Conservation (phyloP, 2,113 vertebrate genomes). For the Oenanthe oenanthe region DNA sequence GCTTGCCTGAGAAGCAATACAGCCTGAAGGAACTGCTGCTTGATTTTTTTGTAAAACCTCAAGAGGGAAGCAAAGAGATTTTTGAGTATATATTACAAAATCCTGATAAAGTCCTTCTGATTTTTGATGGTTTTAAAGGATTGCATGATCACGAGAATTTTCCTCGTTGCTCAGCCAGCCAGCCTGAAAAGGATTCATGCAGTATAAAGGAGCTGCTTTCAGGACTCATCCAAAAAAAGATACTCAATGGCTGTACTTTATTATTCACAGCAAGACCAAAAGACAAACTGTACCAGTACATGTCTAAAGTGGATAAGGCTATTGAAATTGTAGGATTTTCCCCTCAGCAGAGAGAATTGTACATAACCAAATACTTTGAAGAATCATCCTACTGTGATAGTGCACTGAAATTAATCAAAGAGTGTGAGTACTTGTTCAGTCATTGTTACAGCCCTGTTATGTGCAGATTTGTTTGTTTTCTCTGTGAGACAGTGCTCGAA, state of each 20-base stretch:
- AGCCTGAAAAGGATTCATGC: conserved; percentile 36
- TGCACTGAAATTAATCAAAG: conserved; percentile 69
- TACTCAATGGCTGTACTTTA: conserved; percentile 86
- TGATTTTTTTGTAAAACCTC: conserved; percentile 61
- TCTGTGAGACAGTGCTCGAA: conserved; percentile 70
- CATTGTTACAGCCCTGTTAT: conserved; percentile 84
- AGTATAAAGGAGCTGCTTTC: conserved; percentile 81
- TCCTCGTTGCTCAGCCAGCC: conserved; percentile 44
- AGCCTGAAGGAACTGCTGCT: conserved; percentile 83
- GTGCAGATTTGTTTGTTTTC: conserved; percentile 81
- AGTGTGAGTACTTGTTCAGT: conserved; percentile 74
- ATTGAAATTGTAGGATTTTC: conserved; percentile 86
- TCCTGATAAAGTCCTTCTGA: conserved; percentile 83
- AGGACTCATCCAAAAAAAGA: conserved; percentile 83
- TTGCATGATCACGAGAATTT: conserved; percentile 78
- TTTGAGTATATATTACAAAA: conserved; percentile 77
- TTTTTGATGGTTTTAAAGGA: conserved; percentile 91
- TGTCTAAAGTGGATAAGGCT: conserved; percentile 81
- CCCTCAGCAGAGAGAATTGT: conserved; percentile 73
- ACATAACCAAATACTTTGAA: conserved; percentile 79
- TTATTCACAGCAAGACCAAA: conserved; percentile 82
- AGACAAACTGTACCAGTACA: conserved; percentile 77
- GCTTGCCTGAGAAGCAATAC: conserved; percentile 53
- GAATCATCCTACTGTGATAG: neutral
- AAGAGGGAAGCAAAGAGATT: conserved; percentile 64